These are phyloP conservation scores for Rhinichthys klamathensis DNA, from an alignment of 2,113 vertebrate species.

Conservation along the genomic window DNA sequence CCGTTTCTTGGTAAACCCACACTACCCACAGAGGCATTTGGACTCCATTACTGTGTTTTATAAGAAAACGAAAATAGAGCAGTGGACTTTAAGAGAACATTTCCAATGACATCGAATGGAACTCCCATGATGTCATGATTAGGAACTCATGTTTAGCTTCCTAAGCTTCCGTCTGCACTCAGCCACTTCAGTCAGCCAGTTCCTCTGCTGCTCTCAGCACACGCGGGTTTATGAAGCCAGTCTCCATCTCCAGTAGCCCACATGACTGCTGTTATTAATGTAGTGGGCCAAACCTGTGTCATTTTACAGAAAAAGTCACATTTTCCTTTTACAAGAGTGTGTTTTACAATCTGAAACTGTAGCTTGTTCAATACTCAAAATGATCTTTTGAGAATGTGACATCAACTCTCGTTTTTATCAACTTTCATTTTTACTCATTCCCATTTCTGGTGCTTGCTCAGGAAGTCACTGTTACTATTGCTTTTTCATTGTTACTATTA, in stretches of 20 bases:
- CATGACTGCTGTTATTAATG: background rate
- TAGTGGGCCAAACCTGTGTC: background rate
- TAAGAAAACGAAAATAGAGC: slow-evolving; percentile 62
- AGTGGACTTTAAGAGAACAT: slow-evolving; percentile 48
- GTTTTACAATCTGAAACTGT: background rate
- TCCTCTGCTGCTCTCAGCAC: background rate
- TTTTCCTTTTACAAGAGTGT: background rate
- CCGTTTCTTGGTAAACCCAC: slow-evolving; percentile 71
- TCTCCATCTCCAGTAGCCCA: background rate
- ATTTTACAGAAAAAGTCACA: slow-evolving; percentile 4
- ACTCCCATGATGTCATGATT: slow-evolving; percentile 49
- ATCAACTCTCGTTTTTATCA: background rate
- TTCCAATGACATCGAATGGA: slow-evolving; percentile 32
- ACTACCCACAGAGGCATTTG: slow-evolving; percentile 74
- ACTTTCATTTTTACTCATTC: slow-evolving; percentile 2
- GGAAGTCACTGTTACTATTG: background rate
- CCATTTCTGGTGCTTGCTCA: background rate
- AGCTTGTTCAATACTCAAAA: background rate
- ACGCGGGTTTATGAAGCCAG: background rate
- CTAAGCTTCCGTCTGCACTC: slow-evolving; percentile 16
- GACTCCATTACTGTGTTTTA: slow-evolving; percentile 76
- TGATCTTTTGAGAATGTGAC: background rate
- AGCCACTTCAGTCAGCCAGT: background rate
- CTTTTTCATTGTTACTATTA: background rate
- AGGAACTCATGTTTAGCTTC: slow-evolving; percentile 38